These are phyloP conservation scores for Stenchaetothrips biformis DNA, from an alignment of 2,888 invertebrate genomes.

Conservation along the genomic window DNA sequence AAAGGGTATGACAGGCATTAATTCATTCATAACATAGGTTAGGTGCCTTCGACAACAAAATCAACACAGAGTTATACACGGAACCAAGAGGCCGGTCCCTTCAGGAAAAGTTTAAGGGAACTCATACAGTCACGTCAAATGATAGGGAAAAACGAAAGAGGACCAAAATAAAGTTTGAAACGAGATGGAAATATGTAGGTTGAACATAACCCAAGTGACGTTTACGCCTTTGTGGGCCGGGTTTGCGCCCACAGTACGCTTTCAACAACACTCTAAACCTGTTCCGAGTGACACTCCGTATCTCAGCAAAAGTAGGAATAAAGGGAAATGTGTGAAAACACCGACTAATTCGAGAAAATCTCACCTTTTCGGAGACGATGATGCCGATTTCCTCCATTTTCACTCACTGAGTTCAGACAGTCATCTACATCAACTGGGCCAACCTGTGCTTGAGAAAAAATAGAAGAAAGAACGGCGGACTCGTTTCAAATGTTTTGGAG, in stretches of 20 bases:
- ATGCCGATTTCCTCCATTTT: conserved; percentile 79
- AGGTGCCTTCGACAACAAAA: not conserved
- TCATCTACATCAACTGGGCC: not conserved
- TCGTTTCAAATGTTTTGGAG: too few relatives aligned
- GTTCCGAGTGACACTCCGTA: not conserved
- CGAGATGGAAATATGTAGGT: conserved; percentile 4
- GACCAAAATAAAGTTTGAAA: not conserved
- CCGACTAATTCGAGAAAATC: conserved; percentile 29
- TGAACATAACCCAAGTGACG: conserved; percentile 10
- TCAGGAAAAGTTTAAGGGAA: conserved; percentile 38
- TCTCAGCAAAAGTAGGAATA: not conserved
- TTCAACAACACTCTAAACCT: not conserved
- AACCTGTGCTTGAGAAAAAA: not conserved
- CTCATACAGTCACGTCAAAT: conserved; percentile 41
- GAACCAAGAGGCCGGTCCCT: not conserved
- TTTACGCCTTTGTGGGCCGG: not conserved
- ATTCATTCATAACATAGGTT: conserved; percentile 7
- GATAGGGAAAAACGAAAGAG: conserved; percentile 26
- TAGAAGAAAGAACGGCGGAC: too few relatives aligned
- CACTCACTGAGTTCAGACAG: conserved; percentile 4
- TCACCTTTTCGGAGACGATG: conserved; percentile 73
- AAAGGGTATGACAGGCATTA: conserved; percentile 20
- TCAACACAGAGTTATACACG: not conserved
- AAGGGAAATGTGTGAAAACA: not conserved
- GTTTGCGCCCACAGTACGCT: not conserved